Base-by-base conservation (phyloP, 2,888 invertebrate genomes). In the Callyntrura sp. region DNA sequence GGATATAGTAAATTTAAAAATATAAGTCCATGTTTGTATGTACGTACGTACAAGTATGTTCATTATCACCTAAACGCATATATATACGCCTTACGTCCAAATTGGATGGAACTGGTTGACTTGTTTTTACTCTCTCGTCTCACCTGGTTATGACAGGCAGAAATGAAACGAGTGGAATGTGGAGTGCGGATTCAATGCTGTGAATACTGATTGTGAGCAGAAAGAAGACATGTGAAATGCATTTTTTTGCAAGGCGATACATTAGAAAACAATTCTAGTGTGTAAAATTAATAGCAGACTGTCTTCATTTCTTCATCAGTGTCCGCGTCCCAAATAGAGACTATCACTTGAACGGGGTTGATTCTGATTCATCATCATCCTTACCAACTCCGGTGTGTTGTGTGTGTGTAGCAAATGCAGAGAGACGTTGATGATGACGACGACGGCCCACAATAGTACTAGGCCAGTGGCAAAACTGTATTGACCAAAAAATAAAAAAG, bases 351-450 rank as follows among this genome's bases (percentile, higher is more conserved):
- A 65, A 12, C 35, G n/a, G 17, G n/a, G 8, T 43, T 70, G n/a
- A 70, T 70, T 70, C 70, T 8, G 2, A 2, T 4, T 35, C 35
- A 35, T 35, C 35, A 35, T 35, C 35, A 35, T 35, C 35, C 3
- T 6, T 35, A 35, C 35, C 35, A 2, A 4, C 35, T 35, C 35
- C 43, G 43, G 14, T n/a, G n/a, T n/a, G n/a, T n/a, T n/a, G n/a
- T n/a, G n/a, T n/a, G n/a, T n/a, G n/a, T n/a, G 73, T 45, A 73
- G 48, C 73, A 45, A 73, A 20, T 17, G 11, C 45, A 23, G 73
- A 73, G 73, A 73, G n/a, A n/a, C n/a, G n/a, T n/a, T 48, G 73
- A 20, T 73, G 73, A 73, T 73, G 45, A 73, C 1, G 68, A 68
- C 14, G 25, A 70, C n/a, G 14, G 17, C 1, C 9, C 25, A 4